phyloP scores from a whole-genome alignment of 1,140 invertebrate genomes.

The Diorhabda carinulata region DNA sequence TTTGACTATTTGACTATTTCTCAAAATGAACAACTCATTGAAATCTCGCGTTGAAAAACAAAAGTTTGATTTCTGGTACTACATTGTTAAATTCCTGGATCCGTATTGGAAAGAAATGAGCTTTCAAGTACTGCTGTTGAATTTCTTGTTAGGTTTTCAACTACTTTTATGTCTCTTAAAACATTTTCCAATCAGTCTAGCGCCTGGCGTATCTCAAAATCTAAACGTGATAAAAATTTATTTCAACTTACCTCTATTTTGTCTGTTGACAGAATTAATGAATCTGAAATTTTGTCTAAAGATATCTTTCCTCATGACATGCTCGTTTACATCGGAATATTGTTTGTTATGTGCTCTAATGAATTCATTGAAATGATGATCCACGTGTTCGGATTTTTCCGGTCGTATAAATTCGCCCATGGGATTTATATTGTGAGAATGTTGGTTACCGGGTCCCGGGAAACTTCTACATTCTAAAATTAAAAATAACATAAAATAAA shows the following conservation, averaged over 20 bases:
- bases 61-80: too few relatives aligned
- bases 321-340: conserved; percentile 65
- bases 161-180: too few relatives aligned
- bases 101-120: too few relatives aligned
- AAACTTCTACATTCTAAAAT: conserved; percentile 56
- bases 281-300: conserved; percentile 86
- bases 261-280: conserved; percentile 43
- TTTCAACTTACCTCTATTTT: conserved; percentile 30
- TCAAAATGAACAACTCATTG: too few relatives aligned
- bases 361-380: conserved; percentile 75
- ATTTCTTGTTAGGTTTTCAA: too few relatives aligned
- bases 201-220: conserved; percentile 4
- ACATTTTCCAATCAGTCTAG: too few relatives aligned
- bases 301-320: conserved; percentile 66
- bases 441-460: conserved; percentile 80
- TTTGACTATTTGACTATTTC: too few relatives aligned
- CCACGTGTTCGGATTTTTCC: conserved; percentile 65
- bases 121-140: too few relatives aligned
- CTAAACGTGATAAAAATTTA: not conserved
- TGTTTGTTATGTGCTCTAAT: conserved; percentile 66
- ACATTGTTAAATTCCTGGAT: too few relatives aligned
- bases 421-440: conserved; percentile 83
- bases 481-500: not conserved
- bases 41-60: too few relatives aligned
- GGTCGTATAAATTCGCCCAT: conserved; percentile 85